Evolutionary conservation across 2,797 vertebrate genomes (phyloP).

Genomic region (Leuciscus waleckii): DNA sequence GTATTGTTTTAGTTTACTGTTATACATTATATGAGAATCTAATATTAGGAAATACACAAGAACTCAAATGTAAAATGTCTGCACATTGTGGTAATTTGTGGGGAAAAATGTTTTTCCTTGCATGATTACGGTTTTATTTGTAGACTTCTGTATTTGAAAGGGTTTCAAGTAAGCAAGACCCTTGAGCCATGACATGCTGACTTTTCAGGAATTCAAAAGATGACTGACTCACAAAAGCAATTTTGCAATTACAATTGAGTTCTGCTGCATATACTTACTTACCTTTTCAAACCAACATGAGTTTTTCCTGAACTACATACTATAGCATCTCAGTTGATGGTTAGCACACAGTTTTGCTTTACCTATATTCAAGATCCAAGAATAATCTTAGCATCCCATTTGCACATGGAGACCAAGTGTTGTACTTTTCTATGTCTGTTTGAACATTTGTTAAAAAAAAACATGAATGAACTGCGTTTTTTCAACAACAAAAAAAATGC

Average conservation of each 20-base stretch:
- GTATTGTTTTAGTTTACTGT: neutral
- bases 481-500: neutral
- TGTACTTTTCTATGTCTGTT: slow-evolving; percentile 28
- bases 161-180: slow-evolving; percentile 5
- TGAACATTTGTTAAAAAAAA: slow-evolving; percentile 40
- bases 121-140: neutral
- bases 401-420: neutral
- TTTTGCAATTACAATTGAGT: slow-evolving; percentile 17
- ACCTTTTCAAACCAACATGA: neutral
- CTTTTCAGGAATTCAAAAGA: slow-evolving; percentile 61
- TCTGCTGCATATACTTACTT: slow-evolving; percentile 2
- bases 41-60: neutral
- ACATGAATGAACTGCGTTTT: too few relatives aligned
- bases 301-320: neutral
- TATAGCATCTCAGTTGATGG: neutral
- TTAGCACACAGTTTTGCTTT: neutral
- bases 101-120: neutral
- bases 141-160: slow-evolving; percentile 7
- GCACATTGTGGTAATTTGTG: neutral
- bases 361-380: neutral
- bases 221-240: neutral
- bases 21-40: neutral
- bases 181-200: slow-evolving; percentile 25
- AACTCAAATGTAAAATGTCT: neutral
- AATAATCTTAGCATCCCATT: neutral